Evolutionary conservation across 2,113 vertebrate species (phyloP).

Genomic region (Gymnarchus niloticus): DNA sequence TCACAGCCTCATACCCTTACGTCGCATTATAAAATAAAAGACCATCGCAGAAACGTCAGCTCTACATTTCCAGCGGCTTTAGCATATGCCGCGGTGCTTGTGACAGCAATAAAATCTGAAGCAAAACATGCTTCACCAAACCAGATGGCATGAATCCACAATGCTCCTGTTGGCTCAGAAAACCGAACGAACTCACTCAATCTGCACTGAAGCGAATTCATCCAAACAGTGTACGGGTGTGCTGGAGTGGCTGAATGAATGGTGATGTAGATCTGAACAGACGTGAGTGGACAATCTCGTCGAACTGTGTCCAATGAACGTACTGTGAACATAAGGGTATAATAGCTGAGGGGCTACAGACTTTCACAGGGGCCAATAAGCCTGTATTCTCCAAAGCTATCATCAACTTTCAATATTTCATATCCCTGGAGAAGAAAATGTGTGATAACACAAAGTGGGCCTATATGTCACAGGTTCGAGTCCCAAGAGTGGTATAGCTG

Average conservation of each 20-base stretch:
- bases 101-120: not conserved
- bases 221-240: no score
- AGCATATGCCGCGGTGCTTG: not conserved
- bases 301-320: no score
- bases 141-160: not conserved
- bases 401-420: not conserved
- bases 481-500: not conserved
- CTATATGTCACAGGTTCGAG: not conserved
- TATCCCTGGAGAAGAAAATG: not conserved
- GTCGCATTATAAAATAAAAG: no score
- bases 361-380: not conserved
- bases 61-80: not conserved
- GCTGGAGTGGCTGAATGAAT: no score
- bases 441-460: not conserved
- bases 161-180: not conserved
- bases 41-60: no score
- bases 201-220: not conserved
- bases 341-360: no score
- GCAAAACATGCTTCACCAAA: conserved; percentile 6
- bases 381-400: not conserved
- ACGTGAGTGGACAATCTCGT: no score
- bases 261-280: no score
- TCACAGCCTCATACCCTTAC: not conserved
- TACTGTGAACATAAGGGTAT: no score
- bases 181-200: not conserved